Evolutionary conservation across 1,140 invertebrate genomes (phyloP).

Genomic region (Hycleus phaleratus): DNA sequence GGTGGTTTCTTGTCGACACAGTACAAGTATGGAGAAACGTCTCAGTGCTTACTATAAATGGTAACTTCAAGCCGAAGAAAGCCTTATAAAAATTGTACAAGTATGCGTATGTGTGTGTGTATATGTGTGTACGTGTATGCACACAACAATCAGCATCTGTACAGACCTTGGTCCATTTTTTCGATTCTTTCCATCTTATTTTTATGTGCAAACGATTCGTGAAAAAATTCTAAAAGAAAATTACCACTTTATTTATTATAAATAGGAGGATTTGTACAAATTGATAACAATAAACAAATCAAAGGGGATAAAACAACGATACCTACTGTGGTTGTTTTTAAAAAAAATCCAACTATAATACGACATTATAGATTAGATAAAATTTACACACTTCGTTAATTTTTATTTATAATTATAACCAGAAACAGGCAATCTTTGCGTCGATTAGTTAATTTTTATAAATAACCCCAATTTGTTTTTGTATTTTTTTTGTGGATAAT

Average conservation of each 20-base stretch:
- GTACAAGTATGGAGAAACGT: slow-evolving; percentile 15
- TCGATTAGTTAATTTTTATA: not conserved
- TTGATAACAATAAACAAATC: too few species aligned
- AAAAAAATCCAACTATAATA: not conserved
- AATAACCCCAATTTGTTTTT: too few species aligned
- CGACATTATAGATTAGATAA: not conserved
- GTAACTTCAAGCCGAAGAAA: slow-evolving; percentile 13
- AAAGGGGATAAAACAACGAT: too few species aligned
- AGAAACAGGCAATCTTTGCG: not conserved
- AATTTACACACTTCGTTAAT: not conserved
- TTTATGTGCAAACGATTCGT: not conserved
- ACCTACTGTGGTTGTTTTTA: not conserved
- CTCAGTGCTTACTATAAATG: slow-evolving; percentile 15
- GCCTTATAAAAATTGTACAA: slow-evolving; percentile 1
- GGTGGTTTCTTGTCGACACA: not conserved
- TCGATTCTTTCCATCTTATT: not conserved
- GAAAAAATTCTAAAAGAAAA: too few species aligned
- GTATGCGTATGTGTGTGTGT: too few species aligned
- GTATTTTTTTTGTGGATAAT: too few species aligned
- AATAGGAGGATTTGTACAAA: too few species aligned
- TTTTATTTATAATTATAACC: not conserved
- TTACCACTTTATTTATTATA: too few species aligned
- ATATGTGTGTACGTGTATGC: too few species aligned
- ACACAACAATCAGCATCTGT: not conserved
- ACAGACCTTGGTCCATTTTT: slow-evolving; percentile 16